Base-by-base conservation (phyloP, 1,140 invertebrate genomes). In the Hylyphantes graminicola region DNA sequence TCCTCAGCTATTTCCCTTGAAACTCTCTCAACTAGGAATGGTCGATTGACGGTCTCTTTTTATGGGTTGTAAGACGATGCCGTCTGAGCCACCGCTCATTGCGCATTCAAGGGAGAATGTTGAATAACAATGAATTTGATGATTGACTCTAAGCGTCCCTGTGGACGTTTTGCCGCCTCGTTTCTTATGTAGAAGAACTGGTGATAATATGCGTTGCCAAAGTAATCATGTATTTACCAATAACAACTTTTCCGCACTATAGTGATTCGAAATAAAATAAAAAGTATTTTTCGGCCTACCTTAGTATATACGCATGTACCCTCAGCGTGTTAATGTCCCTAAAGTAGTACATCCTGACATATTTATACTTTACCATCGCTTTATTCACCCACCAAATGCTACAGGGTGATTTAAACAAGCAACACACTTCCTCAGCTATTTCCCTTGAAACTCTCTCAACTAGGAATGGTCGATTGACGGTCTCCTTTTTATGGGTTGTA, bases 51-150 rank as follows among this genome's bases (percentile, higher is more conserved):
- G 54, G 51, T 79, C 65, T 8, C 53, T 70, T 70, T 76, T 76
- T 63, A 63, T 59, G 21, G 74, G 21, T 15, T 81, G 68, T 81
- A 81, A 81, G 68, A 53, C 35, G 78, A 73, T 81, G n/a, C 68
- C 12, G 73, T 12, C 65, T 57, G 13, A 13, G 77, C 77, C 54
- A n/a, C 64, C 54, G 70, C 78, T 81, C 78, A 81, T 81, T 68
- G 73, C 54, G 67, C 53, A 81, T 81, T 81, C 78, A 73, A 50
- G 68, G 78, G 55, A 19, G 68, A 53, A 73, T 81, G 78, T 81
- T 81, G 78, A 81, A 81, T 81, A 81, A 81, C 78, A 81, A 81
- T 81, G 68, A 81, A 67, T 59, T 59, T 61, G 68, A 72, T 73
- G 78, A 79, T 79, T 54, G 77, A 57, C 77, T 79, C 64, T 35